A percentile compares a stretch with the other conserved stretches of the same genome.
These are phyloP conservation scores for Malachius bipustulatus DNA, from an alignment of 2,888 invertebrate species.

Conservation along the genomic window DNA sequence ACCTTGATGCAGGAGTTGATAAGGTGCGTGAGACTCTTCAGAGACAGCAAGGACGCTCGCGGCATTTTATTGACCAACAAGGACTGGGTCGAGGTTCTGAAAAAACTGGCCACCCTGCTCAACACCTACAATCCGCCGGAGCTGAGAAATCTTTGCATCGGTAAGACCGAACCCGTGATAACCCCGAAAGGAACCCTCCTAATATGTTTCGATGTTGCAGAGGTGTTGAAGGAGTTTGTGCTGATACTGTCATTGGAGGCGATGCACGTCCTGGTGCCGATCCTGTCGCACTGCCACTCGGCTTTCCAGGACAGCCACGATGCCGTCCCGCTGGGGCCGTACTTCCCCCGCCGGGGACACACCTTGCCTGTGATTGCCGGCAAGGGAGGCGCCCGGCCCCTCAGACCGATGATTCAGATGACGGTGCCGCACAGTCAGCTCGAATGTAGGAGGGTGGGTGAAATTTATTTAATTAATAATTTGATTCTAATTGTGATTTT, in stretches of 20 bases:
- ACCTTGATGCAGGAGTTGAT: conserved; percentile 63
- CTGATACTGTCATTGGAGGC: conserved; percentile 67
- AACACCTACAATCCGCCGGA: conserved; percentile 84
- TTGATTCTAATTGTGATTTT: neutral
- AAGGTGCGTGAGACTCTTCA: conserved; percentile 56
- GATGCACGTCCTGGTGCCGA: conserved; percentile 70
- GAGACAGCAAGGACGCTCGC: conserved; percentile 54
- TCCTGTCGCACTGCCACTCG: conserved; percentile 74
- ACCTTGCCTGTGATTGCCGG: conserved; percentile 43
- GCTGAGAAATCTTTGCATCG: conserved; percentile 66
- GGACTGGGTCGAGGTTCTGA: conserved; percentile 80
- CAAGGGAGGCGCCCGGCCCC: conserved; percentile 56
- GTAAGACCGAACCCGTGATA: too few relatives aligned
- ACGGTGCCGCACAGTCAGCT: conserved; percentile 65
- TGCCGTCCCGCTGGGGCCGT: conserved; percentile 61
- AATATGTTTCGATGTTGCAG: conserved; percentile 32
- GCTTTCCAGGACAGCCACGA: conserved; percentile 63
- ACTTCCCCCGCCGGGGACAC: conserved; percentile 60
- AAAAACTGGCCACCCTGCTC: conserved; percentile 73
- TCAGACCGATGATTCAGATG: conserved; percentile 76
- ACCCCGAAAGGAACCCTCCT: too few relatives aligned
- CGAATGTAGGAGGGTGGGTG: conserved; percentile 49
- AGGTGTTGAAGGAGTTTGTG: conserved; percentile 66
- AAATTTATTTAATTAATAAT: too few relatives aligned
- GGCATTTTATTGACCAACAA: conserved; percentile 59